Evolutionary conservation across 2,113 vertebrate genomes (phyloP).

Genomic region (Cisticola juncidis): DNA sequence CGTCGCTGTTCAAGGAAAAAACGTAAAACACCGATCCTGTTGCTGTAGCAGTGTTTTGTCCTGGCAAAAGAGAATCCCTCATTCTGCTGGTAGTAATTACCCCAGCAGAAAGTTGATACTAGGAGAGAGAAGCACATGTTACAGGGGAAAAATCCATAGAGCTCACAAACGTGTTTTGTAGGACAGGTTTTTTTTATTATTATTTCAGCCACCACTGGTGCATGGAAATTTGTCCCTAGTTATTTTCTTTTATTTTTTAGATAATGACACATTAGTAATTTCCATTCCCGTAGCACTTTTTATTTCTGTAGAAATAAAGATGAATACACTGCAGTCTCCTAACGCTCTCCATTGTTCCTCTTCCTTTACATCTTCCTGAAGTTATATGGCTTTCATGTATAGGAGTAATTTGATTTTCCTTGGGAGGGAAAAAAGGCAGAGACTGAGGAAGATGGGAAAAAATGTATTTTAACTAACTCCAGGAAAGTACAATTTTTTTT

Average conservation of each 20-base stretch:
- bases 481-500: background rate
- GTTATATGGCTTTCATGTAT: conserved; percentile 15
- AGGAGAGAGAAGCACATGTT: conserved; percentile 55
- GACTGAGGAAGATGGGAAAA: background rate
- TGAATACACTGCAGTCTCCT: conserved; percentile 53
- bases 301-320: conserved; percentile 64
- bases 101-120: conserved; percentile 61
- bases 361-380: conserved; percentile 62
- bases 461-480: background rate
- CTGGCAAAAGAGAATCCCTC: conserved; percentile 70
- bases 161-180: conserved; percentile 41
- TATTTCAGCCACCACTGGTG: conserved; percentile 60
- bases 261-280: conserved; percentile 51
- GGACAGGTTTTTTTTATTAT: conserved; percentile 49
- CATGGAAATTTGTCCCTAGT: conserved; percentile 54
- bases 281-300: conserved; percentile 42
- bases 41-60: conserved; percentile 67
- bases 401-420: conserved; percentile 31
- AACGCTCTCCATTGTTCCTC: conserved; percentile 59
- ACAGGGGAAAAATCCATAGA: conserved; percentile 17
- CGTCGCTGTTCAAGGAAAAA: conserved; percentile 61
- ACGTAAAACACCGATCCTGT: conserved; percentile 26
- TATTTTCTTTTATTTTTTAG: conserved; percentile 62
- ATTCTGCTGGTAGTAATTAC: conserved; percentile 26
- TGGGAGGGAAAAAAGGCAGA: conserved; percentile 54